A percentile compares a stretch with the other conserved stretches of the same genome.
Evolutionary conservation across 92 coral and sea anemone genomes (phyloP).

Genomic region (Parazoanthus swiftii): DNA sequence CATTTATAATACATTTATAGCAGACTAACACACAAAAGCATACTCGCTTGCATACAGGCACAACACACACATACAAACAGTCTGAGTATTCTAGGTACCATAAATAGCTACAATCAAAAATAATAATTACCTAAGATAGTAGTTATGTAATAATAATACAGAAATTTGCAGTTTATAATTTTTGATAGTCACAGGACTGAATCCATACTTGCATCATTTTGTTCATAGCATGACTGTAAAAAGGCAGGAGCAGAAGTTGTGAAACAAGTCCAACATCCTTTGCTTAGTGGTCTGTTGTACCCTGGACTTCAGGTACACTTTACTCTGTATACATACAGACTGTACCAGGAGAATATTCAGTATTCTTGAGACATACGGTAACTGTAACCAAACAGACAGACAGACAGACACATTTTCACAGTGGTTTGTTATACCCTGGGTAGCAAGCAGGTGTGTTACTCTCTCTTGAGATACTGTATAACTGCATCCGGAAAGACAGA

Average conservation of each 20-base stretch:
- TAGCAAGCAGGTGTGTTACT: conserved; percentile 62
- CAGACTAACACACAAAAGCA: too few species aligned
- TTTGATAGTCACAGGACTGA: background rate
- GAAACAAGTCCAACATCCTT: conserved; percentile 97
- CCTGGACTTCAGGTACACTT: conserved; percentile 88
- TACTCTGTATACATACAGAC: background rate
- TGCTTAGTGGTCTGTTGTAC: conserved; percentile 91
- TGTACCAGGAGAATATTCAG: background rate
- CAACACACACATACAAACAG: too few species aligned
- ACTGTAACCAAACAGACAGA: background rate
- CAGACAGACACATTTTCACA: background rate
- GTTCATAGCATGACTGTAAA: conserved; percentile 88
- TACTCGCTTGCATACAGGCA: too few species aligned
- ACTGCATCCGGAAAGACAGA: too few species aligned
- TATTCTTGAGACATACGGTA: background rate
- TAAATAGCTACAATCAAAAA: too few species aligned
- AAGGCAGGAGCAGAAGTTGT: conserved; percentile 99
- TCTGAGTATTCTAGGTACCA: too few species aligned
- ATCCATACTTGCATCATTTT: background rate
- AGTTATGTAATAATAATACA: background rate
- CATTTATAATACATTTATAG: too few species aligned
- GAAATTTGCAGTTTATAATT: background rate
- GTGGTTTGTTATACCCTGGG: conserved; percentile 77
- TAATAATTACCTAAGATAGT: too few species aligned
- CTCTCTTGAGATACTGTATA: background rate